Percentiles rank a stretch among this genome's conserved stretches.
These are phyloP conservation scores for Syngnathus acus DNA, from an alignment of 2,797 vertebrate genomes.

Conservation along the genomic window DNA sequence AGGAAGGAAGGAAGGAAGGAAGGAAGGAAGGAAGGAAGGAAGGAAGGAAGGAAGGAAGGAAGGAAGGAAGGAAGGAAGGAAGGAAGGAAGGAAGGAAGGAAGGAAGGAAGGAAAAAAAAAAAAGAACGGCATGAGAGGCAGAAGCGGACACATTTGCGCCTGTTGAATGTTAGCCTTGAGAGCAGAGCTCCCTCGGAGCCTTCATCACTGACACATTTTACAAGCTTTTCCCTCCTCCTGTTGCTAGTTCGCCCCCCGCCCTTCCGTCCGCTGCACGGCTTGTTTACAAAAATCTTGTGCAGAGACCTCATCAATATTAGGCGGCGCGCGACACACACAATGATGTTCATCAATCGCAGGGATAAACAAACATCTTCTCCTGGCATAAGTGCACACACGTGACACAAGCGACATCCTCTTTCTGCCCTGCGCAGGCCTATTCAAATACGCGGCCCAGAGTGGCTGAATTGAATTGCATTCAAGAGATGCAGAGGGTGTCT, in stretches of 20 bases:
- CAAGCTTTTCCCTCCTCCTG: slow-evolving; percentile 48
- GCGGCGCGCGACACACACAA: slow-evolving; percentile 1
- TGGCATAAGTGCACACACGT: neutral
- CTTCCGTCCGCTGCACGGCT: slow-evolving; percentile 29
- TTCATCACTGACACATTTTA: slow-evolving; percentile 56
- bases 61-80: too few species aligned
- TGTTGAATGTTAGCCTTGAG: slow-evolving; percentile 61
- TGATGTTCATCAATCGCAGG: slow-evolving; percentile 7
- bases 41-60: too few species aligned
- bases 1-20: too few species aligned
- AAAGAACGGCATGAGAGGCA: neutral
- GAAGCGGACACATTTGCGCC: slow-evolving; percentile 41
- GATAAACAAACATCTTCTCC: slow-evolving; percentile 8
- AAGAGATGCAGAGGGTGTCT: too few species aligned
- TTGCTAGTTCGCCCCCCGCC: slow-evolving; percentile 35
- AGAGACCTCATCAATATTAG: slow-evolving; percentile 39
- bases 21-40: too few species aligned
- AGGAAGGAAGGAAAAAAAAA: too few species aligned
- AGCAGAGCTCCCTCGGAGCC: slow-evolving; percentile 57
- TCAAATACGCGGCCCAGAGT: too few species aligned
- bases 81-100: too few species aligned
- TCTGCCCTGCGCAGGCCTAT: slow-evolving; percentile 19
- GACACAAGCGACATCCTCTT: slow-evolving; percentile 52
- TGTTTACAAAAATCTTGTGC: slow-evolving; percentile 62
- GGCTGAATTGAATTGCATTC: too few species aligned